Conservation (phyloP, 2,888 invertebrate species). For the Andrena dorsata region DNA sequence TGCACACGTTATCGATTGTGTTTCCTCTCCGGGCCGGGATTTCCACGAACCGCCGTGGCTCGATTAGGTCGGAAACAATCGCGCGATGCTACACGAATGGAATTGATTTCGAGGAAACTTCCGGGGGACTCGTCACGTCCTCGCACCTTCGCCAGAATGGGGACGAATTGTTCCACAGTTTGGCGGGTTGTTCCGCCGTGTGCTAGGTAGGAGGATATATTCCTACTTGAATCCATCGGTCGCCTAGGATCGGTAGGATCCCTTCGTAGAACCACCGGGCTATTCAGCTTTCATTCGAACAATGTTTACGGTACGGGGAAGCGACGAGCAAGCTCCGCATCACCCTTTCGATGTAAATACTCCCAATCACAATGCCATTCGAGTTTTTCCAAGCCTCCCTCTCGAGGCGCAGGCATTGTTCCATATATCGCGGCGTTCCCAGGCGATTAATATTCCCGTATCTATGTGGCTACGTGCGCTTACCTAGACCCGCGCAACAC, state of each 20-base stretch:
- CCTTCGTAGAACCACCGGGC: too few species aligned
- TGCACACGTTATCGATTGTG: slow-evolving; percentile 10
- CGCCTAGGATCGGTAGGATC: too few species aligned
- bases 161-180: too few species aligned
- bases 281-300: too few species aligned
- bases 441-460: slow-evolving; percentile 10
- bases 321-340: too few species aligned
- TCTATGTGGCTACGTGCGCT: slow-evolving; percentile 21
- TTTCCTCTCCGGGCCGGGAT: neutral
- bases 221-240: too few species aligned
- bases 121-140: slow-evolving; percentile 29
- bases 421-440: neutral
- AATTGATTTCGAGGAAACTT: slow-evolving; percentile 20
- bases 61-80: slow-evolving; percentile 9
- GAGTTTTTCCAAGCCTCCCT: neutral
- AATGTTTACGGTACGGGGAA: too few species aligned
- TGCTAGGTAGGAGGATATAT: too few species aligned
- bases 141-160: neutral
- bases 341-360: neutral
- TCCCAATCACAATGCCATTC: neutral
- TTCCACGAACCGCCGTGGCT: slow-evolving; percentile 14
- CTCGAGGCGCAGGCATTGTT: neutral
- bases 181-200: too few species aligned
- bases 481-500: slow-evolving; percentile 49
- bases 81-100: neutral